Evolutionary conservation across 1,140 invertebrate species (phyloP), one percentile per base, ranked within the genome.

Genomic region (Drosophila kurseongensis): DNA sequence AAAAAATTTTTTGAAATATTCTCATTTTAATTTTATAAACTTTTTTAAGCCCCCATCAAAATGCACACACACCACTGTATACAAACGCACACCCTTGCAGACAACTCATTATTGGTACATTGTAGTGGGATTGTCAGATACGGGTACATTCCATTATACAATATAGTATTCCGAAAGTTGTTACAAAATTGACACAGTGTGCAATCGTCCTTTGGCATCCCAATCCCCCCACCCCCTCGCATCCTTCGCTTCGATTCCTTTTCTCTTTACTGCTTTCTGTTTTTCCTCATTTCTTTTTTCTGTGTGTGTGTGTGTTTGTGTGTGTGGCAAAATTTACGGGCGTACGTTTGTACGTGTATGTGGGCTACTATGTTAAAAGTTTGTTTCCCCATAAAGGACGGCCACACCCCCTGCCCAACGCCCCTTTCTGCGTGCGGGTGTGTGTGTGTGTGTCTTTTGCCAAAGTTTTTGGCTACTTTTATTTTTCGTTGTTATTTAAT

Each of bases 341-440:
- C 60, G 51, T 66, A 54, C 8, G 52, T 45, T 45, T 62, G 40
- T 61, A 41, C 58, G 59, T 79, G 66, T 80, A 86, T 85, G 74
- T 85, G 82, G 82, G 81, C 82, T 85, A 85, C 82, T 85, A 86
- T 86, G 81, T 78, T 85, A 86, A 84, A 85, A 84, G 73, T 86
- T 81, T 85, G 78, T 61, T 77, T 80, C 62, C 29, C 67, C 54
- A 38, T 45, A 59, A 42, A 68, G 56, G 47, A 40, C 44, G 63
- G 56, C 58, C 48, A 66, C 78, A 80, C 51, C 69, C 63, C 73
- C 74, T 38, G 45, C 32, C 74, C 48, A 16, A 8, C 29, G 48
- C 35, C 61, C 38, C 59, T 40, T 50, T 50, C 10, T 36, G 18
- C 29, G 7, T 7, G 10, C 16, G 55, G 18, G 32, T 35, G 47